These are phyloP conservation scores for Ariopsis seemanni DNA, from an alignment of 2,113 vertebrate genomes.

Conservation along the genomic window DNA sequence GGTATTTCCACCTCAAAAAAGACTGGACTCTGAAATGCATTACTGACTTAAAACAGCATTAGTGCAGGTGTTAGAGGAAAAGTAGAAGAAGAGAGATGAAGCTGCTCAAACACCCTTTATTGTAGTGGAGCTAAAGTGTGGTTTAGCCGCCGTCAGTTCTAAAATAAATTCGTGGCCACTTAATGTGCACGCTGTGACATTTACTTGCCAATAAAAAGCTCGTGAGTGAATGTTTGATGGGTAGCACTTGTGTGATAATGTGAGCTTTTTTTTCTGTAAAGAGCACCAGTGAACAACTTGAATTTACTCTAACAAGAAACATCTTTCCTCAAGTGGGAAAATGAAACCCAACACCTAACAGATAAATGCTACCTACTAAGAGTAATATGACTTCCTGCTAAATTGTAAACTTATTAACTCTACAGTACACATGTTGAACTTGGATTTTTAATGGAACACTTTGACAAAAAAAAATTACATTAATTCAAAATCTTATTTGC, in stretches of 20 bases:
- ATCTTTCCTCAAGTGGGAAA: background rate
- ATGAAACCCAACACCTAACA: background rate
- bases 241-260: background rate
- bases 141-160: background rate
- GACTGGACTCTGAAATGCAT: slow-evolving; percentile 7
- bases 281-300: background rate
- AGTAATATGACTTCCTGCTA: background rate
- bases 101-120: background rate
- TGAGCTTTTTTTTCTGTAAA: background rate
- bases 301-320: slow-evolving; percentile 9
- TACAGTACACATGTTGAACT: background rate
- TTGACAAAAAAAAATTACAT: background rate
- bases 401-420: background rate
- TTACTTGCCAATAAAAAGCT: slow-evolving; percentile 12
- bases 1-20: slow-evolving; percentile 10
- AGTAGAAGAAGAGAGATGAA: background rate
- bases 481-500: background rate
- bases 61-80: slow-evolving; percentile 32
- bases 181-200: background rate
- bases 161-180: background rate
- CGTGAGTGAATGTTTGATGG: slow-evolving; percentile 14
- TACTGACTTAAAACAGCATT: slow-evolving; percentile 34
- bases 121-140: background rate
- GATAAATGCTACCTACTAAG: background rate
- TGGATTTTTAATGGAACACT: background rate